phyloP scores from a whole-genome alignment of 2,888 invertebrate species.

The Leptarthrus brevirostris region DNA sequence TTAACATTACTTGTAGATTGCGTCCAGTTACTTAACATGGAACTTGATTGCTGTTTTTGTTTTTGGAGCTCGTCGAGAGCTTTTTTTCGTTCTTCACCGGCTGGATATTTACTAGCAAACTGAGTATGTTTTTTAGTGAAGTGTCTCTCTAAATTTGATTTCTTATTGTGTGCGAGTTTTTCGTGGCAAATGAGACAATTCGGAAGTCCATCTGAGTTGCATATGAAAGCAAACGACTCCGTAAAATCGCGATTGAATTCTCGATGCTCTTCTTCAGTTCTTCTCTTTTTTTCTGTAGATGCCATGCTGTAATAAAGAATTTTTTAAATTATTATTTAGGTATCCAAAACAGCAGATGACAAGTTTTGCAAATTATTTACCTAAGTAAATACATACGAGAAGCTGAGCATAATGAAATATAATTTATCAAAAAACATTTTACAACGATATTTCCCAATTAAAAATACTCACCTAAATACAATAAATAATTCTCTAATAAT shows the following conservation, averaged over 20 bases:
- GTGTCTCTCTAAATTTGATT: conserved; percentile 51
- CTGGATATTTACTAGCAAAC: conserved; percentile 56
- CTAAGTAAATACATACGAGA: neutral
- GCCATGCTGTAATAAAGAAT: conserved; percentile 5
- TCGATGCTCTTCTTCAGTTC: neutral
- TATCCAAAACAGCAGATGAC: conserved; percentile 6
- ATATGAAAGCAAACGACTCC: conserved; percentile 6
- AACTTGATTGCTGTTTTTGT: conserved; percentile 54
- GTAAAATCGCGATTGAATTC: neutral
- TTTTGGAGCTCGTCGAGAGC: conserved; percentile 55
- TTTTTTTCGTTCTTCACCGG: conserved; percentile 56
- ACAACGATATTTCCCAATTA: conserved; percentile 1
- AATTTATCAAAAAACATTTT: conserved; percentile 3
- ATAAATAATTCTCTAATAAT: too few species aligned
- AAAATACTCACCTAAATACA: too few species aligned
- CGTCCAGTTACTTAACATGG: conserved; percentile 57
- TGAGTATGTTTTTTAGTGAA: conserved; percentile 50
- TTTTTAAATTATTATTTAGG: neutral
- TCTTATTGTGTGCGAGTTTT: too few species aligned
- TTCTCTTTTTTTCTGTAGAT: neutral
- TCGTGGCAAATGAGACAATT: too few species aligned
- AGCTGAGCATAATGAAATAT: conserved; percentile 9
- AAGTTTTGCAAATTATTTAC: conserved; percentile 3
- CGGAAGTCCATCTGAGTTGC: conserved; percentile 1
- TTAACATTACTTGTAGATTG: too few species aligned